Evolutionary conservation across 1,140 invertebrate species (phyloP).

Genomic region (Aphaenogaster floridana): DNA sequence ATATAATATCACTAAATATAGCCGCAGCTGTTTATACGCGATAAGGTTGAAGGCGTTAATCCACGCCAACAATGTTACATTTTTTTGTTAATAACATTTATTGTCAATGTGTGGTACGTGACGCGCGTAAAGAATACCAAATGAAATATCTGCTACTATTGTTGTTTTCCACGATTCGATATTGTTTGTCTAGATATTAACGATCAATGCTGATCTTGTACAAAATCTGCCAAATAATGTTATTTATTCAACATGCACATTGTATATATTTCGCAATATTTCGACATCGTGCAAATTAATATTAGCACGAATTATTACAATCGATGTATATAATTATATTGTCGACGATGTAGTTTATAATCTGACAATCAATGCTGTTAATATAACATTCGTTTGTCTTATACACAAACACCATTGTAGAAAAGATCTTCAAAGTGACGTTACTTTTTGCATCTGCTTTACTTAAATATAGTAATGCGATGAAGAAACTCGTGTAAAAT

Average conservation of each 20-base stretch:
- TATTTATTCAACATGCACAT: neutral
- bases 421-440: neutral
- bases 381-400: neutral
- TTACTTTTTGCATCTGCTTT: neutral
- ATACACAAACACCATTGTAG: neutral
- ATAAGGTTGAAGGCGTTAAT: constrained; percentile 53
- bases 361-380: neutral
- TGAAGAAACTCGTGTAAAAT: neutral
- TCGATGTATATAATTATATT: constrained; percentile 18
- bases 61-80: constrained; percentile 9
- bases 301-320: constrained; percentile 23
- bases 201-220: neutral
- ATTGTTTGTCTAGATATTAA: constrained; percentile 6
- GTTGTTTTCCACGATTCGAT: neutral
- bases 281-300: constrained; percentile 5
- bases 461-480: neutral
- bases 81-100: constrained; percentile 30
- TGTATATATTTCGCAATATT: neutral
- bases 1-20: constrained; percentile 48
- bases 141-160: neutral
- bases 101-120: neutral
- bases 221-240: neutral
- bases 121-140: neutral
- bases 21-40: constrained; percentile 51
- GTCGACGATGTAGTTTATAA: neutral